Evolutionary conservation across 2,888 invertebrate species (phyloP), one percentile per base, ranked within the genome.

Genomic region (Cryptophagus acutangulus): DNA sequence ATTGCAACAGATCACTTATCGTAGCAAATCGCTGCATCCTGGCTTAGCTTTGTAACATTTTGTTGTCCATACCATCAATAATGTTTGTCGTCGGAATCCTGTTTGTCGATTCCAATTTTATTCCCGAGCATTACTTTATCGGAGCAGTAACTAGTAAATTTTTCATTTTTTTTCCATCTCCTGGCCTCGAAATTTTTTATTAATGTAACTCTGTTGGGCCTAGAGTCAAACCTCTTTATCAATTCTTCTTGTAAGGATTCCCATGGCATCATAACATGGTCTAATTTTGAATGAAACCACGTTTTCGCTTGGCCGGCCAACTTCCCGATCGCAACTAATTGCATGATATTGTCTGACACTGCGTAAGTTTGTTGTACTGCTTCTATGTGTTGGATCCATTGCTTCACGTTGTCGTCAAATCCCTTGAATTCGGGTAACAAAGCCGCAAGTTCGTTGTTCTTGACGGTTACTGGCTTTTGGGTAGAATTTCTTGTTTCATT

Each of bases 51-150:
- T n/a, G n/a, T n/a, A n/a, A n/a, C n/a, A n/a, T n/a, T n/a, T n/a
- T n/a, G n/a, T n/a, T n/a, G n/a, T n/a, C n/a, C n/a, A n/a, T n/a
- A n/a, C n/a, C n/a, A n/a, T n/a, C n/a, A n/a, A n/a, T n/a, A n/a
- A n/a, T n/a, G n/a, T n/a, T n/a, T n/a, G n/a, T n/a, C n/a, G n/a
- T n/a, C n/a, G n/a, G n/a, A n/a, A n/a, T n/a, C n/a, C n/a, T n/a
- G n/a, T 20, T 20, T 20, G 24, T 20, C 24, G 24, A n/a, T 20
- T 20, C n/a, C n/a, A 20, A 20, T 20, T n/a, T n/a, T n/a, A n/a
- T n/a, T n/a, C n/a, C n/a, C n/a, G n/a, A n/a, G n/a, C n/a, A n/a
- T n/a, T n/a, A n/a, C n/a, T n/a, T n/a, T n/a, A n/a, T n/a, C n/a
- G n/a, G n/a, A n/a, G n/a, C n/a, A n/a, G n/a, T n/a, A 20, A 8